Percentiles rank a stretch among this genome's conserved stretches.
Evolutionary conservation across 2,113 vertebrate genomes (phyloP).

Genomic region (Furnarius figulus): DNA sequence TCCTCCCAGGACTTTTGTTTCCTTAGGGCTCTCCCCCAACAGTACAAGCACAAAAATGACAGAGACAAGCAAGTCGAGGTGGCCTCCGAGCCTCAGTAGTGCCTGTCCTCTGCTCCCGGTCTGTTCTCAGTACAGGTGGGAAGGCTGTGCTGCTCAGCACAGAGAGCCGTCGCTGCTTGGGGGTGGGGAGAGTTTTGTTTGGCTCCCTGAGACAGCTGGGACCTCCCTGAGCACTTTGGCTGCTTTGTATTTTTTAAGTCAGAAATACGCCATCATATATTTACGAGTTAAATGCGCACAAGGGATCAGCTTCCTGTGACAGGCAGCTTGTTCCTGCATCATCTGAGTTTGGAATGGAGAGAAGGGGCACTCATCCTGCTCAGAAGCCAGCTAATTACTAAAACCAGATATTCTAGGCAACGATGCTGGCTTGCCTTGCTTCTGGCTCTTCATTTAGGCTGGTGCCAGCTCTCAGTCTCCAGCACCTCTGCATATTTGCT

Average conservation of each 20-base stretch:
- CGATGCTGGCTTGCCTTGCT: background rate
- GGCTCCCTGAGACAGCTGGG: background rate
- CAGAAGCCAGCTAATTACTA: background rate
- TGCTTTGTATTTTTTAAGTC: background rate
- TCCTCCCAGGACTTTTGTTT: slow-evolving; percentile 49
- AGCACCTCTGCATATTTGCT: background rate
- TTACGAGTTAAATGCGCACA: background rate
- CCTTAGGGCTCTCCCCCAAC: background rate
- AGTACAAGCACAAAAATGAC: background rate
- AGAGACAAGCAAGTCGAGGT: background rate
- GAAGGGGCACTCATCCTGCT: background rate
- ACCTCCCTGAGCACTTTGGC: background rate
- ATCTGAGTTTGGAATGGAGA: background rate
- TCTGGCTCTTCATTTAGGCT: background rate
- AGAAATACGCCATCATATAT: background rate
- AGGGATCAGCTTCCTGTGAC: background rate
- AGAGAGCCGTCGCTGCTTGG: background rate
- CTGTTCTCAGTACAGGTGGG: background rate
- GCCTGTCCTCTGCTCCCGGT: accelerated
- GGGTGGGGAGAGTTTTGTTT: background rate
- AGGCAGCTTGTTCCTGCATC: background rate
- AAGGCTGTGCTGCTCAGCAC: background rate
- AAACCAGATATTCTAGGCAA: background rate
- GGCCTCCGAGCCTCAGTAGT: background rate
- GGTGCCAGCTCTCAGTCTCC: background rate